Evolutionary conservation across 1,140 invertebrate genomes (phyloP).

Genomic region (Temnothorax nylanderi): DNA sequence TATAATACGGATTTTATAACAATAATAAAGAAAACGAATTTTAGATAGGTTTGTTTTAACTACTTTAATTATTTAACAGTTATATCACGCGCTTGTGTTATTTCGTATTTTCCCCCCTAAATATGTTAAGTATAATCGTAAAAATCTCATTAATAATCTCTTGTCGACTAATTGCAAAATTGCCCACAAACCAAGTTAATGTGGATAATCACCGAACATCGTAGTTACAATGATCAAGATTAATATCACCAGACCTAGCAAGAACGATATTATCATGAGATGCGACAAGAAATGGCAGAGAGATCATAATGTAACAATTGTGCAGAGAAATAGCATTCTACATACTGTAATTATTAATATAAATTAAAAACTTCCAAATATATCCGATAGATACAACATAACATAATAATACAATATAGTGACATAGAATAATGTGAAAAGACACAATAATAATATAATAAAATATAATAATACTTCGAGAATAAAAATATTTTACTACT

Average conservation of each 20-base stretch:
- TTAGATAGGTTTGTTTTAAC: background rate
- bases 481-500: background rate
- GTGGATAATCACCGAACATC: constrained; percentile 10
- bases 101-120: background rate
- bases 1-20: background rate
- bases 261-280: constrained; percentile 18
- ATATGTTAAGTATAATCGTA: background rate
- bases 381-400: background rate
- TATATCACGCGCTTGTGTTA: background rate
- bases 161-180: background rate
- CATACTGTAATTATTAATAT: background rate
- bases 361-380: background rate
- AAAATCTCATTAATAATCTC: background rate
- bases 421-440: background rate
- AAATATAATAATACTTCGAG: background rate
- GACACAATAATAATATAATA: background rate
- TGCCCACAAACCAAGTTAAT: background rate
- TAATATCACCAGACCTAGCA: constrained; percentile 4
- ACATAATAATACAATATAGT: background rate
- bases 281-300: background rate
- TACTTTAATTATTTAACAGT: background rate
- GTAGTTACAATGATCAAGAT: constrained; percentile 17
- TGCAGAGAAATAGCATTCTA: background rate
- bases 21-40: background rate
- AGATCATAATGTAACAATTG: constrained; percentile 3